phyloP scores from a whole-genome alignment of 2,888 invertebrate genomes.

The Blastobasis adustella region DNA sequence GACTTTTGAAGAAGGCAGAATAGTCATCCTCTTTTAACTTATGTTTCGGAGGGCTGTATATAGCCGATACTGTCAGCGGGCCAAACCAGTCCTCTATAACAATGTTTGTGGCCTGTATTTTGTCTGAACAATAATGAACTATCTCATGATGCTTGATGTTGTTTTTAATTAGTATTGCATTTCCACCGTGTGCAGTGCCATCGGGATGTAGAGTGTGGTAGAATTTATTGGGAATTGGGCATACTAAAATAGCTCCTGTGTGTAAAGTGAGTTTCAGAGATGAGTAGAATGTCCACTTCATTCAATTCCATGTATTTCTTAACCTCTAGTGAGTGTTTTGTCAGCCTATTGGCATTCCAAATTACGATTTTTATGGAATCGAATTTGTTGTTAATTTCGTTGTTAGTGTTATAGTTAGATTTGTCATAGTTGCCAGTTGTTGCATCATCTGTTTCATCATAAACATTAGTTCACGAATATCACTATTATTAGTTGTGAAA shows the following conservation, averaged over 20 bases:
- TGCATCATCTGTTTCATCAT: too few species aligned
- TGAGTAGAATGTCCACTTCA: constrained; percentile 8
- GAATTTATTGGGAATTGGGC: neutral
- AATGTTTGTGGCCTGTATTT: constrained; percentile 9
- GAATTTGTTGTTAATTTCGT: neutral
- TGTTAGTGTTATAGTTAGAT: neutral
- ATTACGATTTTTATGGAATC: neutral
- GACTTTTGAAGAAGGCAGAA: constrained; percentile 1
- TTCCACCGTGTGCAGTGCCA: constrained; percentile 8
- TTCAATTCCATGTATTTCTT: neutral
- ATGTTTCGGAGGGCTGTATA: constrained; percentile 11
- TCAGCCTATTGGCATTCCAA: constrained; percentile 1
- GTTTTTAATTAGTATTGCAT: constrained; percentile 5
- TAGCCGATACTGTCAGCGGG: neutral
- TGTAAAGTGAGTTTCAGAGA: constrained; percentile 10
- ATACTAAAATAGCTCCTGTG: constrained; percentile 1
- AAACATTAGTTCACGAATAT: too few species aligned
- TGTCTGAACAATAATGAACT: constrained; percentile 1
- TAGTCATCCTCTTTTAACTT: constrained; percentile 2
- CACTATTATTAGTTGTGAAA: too few species aligned
- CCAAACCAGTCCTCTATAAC: constrained; percentile 1
- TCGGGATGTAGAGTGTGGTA: constrained; percentile 9
- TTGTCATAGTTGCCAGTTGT: neutral
- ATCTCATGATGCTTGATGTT: constrained; percentile 6
- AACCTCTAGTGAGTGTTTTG: neutral